Conservation (phyloP, 2,113 vertebrate species). For the Lamprologus speciosus region DNA sequence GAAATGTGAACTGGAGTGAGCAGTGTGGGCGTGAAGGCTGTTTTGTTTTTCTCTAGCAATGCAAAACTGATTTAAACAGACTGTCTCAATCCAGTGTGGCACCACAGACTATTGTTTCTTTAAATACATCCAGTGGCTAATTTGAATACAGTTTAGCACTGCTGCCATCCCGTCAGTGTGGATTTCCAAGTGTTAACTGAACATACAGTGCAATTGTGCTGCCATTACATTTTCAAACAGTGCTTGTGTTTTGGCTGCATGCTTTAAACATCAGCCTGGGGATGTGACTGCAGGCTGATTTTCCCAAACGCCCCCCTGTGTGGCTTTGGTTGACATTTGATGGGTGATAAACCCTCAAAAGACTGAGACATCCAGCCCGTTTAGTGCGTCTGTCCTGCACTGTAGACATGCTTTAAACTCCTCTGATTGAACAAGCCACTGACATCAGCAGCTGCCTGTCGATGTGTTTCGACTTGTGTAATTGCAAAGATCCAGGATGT, state of each 20-base stretch:
- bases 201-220: not conserved
- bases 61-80: not conserved
- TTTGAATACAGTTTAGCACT: conserved; percentile 30
- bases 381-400: not conserved
- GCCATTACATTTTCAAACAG: not conserved
- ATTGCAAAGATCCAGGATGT: not conserved
- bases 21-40: not conserved
- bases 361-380: not conserved
- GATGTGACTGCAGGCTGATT: not conserved
- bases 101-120: not conserved
- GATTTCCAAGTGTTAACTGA: not conserved
- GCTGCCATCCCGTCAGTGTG: not conserved
- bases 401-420: not conserved
- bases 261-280: not conserved
- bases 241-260: not conserved
- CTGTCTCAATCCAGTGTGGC: not conserved
- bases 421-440: not conserved
- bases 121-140: not conserved
- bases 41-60: not conserved
- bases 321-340: not conserved
- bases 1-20: conserved; percentile 21
- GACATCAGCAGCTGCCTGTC: not conserved
- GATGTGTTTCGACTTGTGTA: conserved; percentile 14
- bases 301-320: not conserved
- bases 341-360: not conserved